A percentile compares a stretch with the other conserved stretches of the same genome.
Evolutionary conservation across 2,888 invertebrate species (phyloP).

Genomic region (Philhelius pedissequus): DNA sequence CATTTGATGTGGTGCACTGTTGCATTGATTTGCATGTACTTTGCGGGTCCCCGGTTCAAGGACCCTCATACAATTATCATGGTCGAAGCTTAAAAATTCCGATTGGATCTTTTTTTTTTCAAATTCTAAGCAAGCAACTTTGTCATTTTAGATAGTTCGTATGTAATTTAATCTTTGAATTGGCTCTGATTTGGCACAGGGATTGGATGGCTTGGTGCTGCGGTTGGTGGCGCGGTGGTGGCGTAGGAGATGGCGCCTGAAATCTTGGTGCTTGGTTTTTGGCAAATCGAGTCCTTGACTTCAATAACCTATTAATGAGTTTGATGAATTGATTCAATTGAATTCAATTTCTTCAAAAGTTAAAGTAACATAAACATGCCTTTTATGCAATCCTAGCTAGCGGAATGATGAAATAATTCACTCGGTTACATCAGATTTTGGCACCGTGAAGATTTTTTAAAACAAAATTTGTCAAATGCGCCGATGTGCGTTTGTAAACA

Average conservation of each 20-base stretch:
- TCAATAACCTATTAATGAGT: not conserved
- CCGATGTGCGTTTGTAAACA: too few species aligned
- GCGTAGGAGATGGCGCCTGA: conserved; percentile 28
- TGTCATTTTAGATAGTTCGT: not conserved
- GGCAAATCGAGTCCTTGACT: not conserved
- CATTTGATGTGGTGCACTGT: conserved; percentile 47
- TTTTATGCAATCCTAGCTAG: not conserved
- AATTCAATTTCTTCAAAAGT: not conserved
- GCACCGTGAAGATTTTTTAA: too few species aligned
- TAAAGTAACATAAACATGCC: not conserved
- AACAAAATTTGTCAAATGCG: too few species aligned
- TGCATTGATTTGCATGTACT: conserved; percentile 56
- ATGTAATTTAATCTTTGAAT: conserved; percentile 10
- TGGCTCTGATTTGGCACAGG: not conserved
- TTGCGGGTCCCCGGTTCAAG: conserved; percentile 33
- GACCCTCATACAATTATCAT: conserved; percentile 30
- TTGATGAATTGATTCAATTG: not conserved
- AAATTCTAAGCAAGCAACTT: conserved; percentile 1
- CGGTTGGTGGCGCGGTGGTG: too few species aligned
- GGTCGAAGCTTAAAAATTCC: conserved; percentile 41
- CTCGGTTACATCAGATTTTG: not conserved
- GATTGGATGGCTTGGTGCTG: not conserved
- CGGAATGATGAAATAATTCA: not conserved
- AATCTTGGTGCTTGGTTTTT: conserved; percentile 4
- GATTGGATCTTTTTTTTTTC: conserved; percentile 14